phyloP scores from a whole-genome alignment of 1,140 invertebrate genomes.

The Brachionus rotundiformis region DNA sequence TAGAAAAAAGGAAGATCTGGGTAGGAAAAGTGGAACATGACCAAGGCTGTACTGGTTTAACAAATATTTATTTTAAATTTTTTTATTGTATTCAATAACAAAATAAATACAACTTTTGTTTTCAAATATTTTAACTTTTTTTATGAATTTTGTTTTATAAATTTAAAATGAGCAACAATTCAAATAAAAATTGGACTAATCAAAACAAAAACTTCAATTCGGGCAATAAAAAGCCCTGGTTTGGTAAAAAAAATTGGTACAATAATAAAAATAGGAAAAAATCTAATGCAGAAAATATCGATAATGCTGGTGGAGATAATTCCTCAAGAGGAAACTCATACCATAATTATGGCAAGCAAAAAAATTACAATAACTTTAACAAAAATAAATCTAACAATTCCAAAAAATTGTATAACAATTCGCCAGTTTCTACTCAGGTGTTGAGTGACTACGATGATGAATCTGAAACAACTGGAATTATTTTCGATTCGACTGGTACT shows the following conservation, averaged over 20 bases:
- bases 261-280: conserved; percentile 32
- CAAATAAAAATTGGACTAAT: conserved; percentile 33
- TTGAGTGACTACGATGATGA: conserved; percentile 37
- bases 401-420: conserved; percentile 42
- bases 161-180: not conserved
- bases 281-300: not conserved
- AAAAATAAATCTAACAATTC: conserved; percentile 12
- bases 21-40: too few relatives aligned
- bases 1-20: too few relatives aligned
- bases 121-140: not conserved
- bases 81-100: not conserved
- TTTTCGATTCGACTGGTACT: conserved; percentile 20
- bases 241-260: conserved; percentile 31
- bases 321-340: not conserved
- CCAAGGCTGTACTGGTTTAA: too few relatives aligned
- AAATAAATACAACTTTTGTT: not conserved
- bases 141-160: not conserved
- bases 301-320: too few relatives aligned
- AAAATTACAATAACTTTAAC: conserved; percentile 23
- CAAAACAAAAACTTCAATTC: conserved; percentile 4
- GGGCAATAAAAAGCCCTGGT: conserved; percentile 26
- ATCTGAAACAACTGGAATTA: conserved; percentile 23
- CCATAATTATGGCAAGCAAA: not conserved
- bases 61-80: too few relatives aligned
- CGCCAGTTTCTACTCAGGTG: not conserved